phyloP scores from a whole-genome alignment of 1,140 invertebrate species.

The Zaprionus gabonicus region DNA sequence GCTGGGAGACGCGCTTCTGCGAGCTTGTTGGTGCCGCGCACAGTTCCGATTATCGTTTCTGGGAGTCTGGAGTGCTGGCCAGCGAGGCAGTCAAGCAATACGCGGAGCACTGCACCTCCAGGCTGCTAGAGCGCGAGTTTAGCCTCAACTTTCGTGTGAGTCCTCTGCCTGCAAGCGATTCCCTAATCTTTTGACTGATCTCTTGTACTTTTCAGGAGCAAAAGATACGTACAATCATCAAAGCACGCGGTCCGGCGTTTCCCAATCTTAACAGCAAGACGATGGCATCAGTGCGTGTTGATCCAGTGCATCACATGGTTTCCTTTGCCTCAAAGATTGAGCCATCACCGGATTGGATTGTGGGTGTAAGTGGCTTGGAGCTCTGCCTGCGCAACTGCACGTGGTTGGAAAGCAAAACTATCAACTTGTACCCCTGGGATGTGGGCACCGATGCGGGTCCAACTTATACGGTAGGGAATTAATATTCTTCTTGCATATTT shows the following conservation, averaged over 20 bases:
- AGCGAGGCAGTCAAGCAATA: constrained; percentile 95
- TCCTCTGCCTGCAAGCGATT: neutral
- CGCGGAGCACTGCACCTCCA: constrained; percentile 96
- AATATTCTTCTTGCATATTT: neutral
- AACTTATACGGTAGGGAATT: constrained; percentile 91
- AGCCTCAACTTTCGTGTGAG: constrained; percentile 87
- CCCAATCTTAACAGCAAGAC: constrained; percentile 96
- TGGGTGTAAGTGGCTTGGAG: constrained; percentile 96
- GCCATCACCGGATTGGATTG: constrained; percentile 99
- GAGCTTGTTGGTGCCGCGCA: constrained; percentile 99
- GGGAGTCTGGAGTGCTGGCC: constrained; percentile 93
- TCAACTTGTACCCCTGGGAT: constrained; percentile 98
- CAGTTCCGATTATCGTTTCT: constrained; percentile 94
- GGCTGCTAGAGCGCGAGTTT: constrained; percentile 96
- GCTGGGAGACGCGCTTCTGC: constrained; percentile 96
- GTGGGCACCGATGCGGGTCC: constrained; percentile 97
- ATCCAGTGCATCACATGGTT: constrained; percentile 95
- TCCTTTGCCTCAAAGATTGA: constrained; percentile 97
- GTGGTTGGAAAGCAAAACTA: constrained; percentile 93
- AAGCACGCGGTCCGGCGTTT: constrained; percentile 96
- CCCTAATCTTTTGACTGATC: neutral
- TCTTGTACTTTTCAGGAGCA: constrained; percentile 88
- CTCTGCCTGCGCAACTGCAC: constrained; percentile 96
- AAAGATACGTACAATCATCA: constrained; percentile 98
- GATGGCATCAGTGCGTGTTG: constrained; percentile 96